Evolutionary conservation across 1,140 invertebrate genomes (phyloP), one percentile per base, ranked within the genome.

Genomic region (Listronotus oregonensis): DNA sequence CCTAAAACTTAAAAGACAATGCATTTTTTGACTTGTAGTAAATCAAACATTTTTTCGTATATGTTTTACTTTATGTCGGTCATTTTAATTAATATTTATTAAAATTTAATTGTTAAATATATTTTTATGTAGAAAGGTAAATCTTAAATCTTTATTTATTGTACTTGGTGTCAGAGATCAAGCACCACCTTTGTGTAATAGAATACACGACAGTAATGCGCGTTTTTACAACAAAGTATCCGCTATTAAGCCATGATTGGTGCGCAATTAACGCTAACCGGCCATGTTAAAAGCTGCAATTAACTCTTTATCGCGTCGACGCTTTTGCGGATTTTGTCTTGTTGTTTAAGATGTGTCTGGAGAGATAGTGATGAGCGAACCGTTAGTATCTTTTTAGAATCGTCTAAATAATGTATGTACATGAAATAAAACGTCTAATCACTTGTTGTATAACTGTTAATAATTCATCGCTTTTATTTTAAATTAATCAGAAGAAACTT

Each of bases 261-360:
- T 57, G 55, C 42, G 43, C 55, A 57, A 57, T 57, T 57, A 57
- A 57, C 55, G 55, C 55, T 57, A 57, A 57, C 55, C 44, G 55
- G 55, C 55, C 40, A 57, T 57, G 40, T 57, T 57, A 57, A 55
- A 57, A 44, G 55, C 55, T 43, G 55, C 55, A 57, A 57, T 57
- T 57, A 57, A 57, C 40, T 57, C 55, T 57, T 57, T 27, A 44
- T 57, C 55, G 40, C 55, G 42, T 57, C 40, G 55, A 57, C 42
- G 55, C 42, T 18, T 57, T 57, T 57, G 55, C 42, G 18, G 42
- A 57, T 57, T 57, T 39, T 46, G 15, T 57, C 55, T 57, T 18
- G 55, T 57, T 57, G 42, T 57, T 57, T 57, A 8, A 39, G 55
- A 57, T 57, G 55, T 57, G 42, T 46, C 42, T 17, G 9, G 14